Evolutionary conservation across 2,797 vertebrate genomes (phyloP), one percentile per base, ranked within the genome.

Genomic region (Enteromius afrohamiltoni): DNA sequence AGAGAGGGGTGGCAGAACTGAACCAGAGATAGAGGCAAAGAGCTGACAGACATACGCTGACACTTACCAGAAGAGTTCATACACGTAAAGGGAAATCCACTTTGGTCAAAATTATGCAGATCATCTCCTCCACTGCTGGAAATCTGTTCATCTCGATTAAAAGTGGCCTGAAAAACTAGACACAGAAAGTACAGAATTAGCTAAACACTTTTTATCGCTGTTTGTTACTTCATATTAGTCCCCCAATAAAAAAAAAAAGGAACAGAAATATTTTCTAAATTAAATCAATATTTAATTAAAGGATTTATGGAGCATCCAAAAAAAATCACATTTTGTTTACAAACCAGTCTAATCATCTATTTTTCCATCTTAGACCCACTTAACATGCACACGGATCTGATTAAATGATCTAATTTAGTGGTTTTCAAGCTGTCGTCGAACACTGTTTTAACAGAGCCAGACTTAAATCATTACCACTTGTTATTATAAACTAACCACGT

Each of bases 381-480:
- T 74, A 74, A 82, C 70, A 65, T 21, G 37, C 84, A 85, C 29
- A 77, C 73, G 79, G 79, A 77, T 77, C 74, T n/a, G 17, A 77
- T 85, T 71, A 81, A 77, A 64, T 70, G 2, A 69, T 71, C 79
- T 71, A 77, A 77, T 82, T 85, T 68, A 71, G 79, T 82, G 79
- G 65, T 76, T 80, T 70, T 85, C 7, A n/a, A 81, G 73, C 84
- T 70, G 67, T 81, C 67, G 65, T 37, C 62, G 49, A 69, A 76
- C 73, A 49, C 79, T 45, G 84, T 71, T 62, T 77, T 82, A 85
- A 77, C 58, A 76, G 75, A 82, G 65, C 73, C 62, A 51, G 84
- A 82, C 62, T 84, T 82, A 74, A 78, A 86, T 81, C 83, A 84
- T 84, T 86, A 65, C 79, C 79, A 65, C 77, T 84, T 73, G 82